These are phyloP conservation scores for Sebastes nivosus DNA, from an alignment of 2,797 vertebrate species.

Conservation along the genomic window DNA sequence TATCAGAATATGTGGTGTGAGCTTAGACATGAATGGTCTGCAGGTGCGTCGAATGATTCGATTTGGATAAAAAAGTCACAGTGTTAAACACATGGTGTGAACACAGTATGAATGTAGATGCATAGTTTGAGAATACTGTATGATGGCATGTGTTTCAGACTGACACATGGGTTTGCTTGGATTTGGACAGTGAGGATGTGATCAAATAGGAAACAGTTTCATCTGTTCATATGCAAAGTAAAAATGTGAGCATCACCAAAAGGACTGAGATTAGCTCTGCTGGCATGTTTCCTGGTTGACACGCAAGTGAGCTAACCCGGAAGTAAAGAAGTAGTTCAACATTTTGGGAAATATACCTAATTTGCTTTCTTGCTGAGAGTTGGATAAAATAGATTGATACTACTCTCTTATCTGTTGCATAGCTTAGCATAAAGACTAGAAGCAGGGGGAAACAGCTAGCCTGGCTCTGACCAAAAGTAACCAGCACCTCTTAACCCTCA, in stretches of 20 bases:
- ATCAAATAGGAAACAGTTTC: background rate
- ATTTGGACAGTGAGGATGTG: background rate
- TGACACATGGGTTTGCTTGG: background rate
- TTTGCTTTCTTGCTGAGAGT: background rate
- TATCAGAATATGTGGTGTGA: conserved; percentile 21
- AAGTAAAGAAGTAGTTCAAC: background rate
- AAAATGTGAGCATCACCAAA: background rate
- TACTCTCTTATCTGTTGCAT: background rate
- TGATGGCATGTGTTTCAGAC: background rate
- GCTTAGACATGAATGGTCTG: conserved; percentile 4
- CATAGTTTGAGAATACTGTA: background rate
- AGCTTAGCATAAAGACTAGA: background rate
- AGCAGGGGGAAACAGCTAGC: background rate
- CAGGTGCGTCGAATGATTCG: conserved; percentile 13
- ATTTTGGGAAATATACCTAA: background rate
- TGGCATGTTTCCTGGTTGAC: background rate
- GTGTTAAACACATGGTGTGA: conserved; percentile 3
- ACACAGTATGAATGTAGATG: conserved; percentile 4
- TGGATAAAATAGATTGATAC: background rate
- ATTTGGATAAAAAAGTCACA: background rate
- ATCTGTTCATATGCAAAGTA: background rate
- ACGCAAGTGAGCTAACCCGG: background rate
- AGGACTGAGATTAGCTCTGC: background rate
- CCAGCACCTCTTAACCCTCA: no score
- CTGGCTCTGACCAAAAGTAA: no score